A percentile compares a stretch with the other conserved stretches of the same genome.
phyloP scores from a whole-genome alignment of 2,797 vertebrate genomes.

The Rhinoraja longicauda region DNA sequence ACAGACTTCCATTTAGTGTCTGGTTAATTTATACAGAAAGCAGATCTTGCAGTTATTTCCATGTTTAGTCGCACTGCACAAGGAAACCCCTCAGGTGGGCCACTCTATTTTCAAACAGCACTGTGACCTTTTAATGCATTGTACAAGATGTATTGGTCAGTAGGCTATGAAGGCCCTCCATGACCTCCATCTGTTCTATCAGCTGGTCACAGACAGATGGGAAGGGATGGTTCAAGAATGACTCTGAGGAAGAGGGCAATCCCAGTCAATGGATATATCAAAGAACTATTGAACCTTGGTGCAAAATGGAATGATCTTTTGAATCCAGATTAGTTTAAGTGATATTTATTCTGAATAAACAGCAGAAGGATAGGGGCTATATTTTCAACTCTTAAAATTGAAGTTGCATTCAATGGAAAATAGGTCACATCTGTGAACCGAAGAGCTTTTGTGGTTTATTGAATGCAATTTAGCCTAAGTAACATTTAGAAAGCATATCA shows the following conservation, averaged over 20 bases:
- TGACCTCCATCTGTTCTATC: constrained; percentile 62
- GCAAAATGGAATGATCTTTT: constrained; percentile 31
- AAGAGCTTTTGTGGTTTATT: background rate
- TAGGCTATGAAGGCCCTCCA: constrained; percentile 46
- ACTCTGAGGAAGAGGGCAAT: constrained; percentile 40
- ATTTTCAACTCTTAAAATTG: background rate
- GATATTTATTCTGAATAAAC: background rate
- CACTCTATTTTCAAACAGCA: constrained; percentile 45
- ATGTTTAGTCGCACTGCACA: constrained; percentile 42
- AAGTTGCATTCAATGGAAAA: background rate
- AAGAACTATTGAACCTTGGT: constrained; percentile 43
- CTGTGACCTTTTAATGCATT: constrained; percentile 53
- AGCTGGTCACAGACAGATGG: constrained; percentile 56
- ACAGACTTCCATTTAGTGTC: constrained; percentile 46
- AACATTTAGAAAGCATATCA: background rate
- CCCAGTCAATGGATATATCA: constrained; percentile 47
- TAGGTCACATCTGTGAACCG: too few species aligned
- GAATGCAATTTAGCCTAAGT: background rate
- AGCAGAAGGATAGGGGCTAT: background rate
- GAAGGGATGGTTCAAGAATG: constrained; percentile 46
- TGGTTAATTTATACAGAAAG: constrained; percentile 39
- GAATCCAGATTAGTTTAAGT: background rate
- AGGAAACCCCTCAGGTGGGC: constrained; percentile 47
- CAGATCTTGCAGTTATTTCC: constrained; percentile 45
- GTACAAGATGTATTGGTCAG: constrained; percentile 49